Percentiles rank a stretch among this genome's conserved stretches.
These are phyloP conservation scores for Gonocerus acuteangulatus DNA, from an alignment of 2,888 invertebrate species.

Conservation along the genomic window DNA sequence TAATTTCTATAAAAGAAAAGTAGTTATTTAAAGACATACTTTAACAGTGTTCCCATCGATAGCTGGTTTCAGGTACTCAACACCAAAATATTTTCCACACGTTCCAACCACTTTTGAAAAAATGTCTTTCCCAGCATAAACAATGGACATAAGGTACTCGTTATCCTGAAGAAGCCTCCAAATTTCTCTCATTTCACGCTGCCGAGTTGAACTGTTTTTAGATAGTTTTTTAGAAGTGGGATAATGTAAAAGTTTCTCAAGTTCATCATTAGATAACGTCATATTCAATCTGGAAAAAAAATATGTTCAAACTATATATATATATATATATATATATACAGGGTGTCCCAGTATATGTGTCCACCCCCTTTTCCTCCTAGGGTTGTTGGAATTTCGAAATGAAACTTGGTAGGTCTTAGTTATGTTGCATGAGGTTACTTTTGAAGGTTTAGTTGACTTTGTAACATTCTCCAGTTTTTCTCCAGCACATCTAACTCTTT, in stretches of 20 bases:
- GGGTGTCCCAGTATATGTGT: no score
- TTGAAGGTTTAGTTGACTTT: no score
- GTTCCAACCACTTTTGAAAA: constrained; percentile 59
- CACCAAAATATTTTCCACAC: constrained; percentile 59
- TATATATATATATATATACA: no score
- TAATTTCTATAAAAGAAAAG: no score
- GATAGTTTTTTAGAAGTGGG: neutral
- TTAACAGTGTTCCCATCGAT: constrained; percentile 40
- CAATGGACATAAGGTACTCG: constrained; percentile 55
- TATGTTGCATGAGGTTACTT: neutral
- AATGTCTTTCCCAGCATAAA: constrained; percentile 53
- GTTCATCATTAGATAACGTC: constrained; percentile 47
- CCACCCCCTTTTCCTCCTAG: no score
- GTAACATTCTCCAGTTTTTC: no score
- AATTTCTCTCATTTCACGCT: constrained; percentile 52
- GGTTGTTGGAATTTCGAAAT: no score
- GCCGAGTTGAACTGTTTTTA: constrained; percentile 8
- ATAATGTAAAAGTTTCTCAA: constrained; percentile 46
- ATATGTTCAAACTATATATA: no score
- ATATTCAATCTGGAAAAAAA: constrained; percentile 51
- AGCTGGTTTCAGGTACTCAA: constrained; percentile 54
- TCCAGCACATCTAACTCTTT: no score
- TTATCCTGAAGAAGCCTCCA: constrained; percentile 58
- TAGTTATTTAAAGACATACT: no score
- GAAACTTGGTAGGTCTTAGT: no score